Evolutionary conservation across 1,140 invertebrate genomes (phyloP).

Genomic region (Drosophila azteca): DNA sequence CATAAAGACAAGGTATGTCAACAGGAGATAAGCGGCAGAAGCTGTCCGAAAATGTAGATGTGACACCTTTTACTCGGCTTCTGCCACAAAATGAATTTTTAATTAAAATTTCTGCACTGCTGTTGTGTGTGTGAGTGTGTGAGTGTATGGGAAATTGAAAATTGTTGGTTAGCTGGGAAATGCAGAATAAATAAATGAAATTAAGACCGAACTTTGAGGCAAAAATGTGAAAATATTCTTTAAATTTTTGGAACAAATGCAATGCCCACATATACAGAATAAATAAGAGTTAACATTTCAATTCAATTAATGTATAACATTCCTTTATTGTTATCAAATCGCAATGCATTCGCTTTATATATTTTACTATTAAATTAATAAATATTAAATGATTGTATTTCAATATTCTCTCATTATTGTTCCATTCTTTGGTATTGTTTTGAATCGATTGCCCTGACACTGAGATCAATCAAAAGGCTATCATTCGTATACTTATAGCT

Average conservation of each 20-base stretch:
- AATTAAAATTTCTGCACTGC: conserved; percentile 40
- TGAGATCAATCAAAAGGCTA: conserved; percentile 27
- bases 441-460: too few relatives aligned
- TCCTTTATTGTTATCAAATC: too few relatives aligned
- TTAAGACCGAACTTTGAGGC: too few relatives aligned
- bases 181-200: conserved; percentile 23
- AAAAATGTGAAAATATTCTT: not conserved
- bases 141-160: conserved; percentile 11
- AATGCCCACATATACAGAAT: too few relatives aligned
- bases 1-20: conserved; percentile 80
- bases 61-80: conserved; percentile 34
- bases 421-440: too few relatives aligned
- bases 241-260: not conserved
- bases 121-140: not conserved
- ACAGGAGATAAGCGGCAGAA: conserved; percentile 72
- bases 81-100: conserved; percentile 37
- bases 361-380: too few relatives aligned
- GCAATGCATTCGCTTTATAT: too few relatives aligned
- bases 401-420: too few relatives aligned
- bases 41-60: conserved; percentile 42
- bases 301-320: too few relatives aligned
- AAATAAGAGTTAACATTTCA: too few relatives aligned
- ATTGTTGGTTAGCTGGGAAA: not conserved
- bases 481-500: conserved; percentile 44
- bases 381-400: too few relatives aligned